Conservation (phyloP, 2,113 vertebrate species). For the Ammodytes marinus region DNA sequence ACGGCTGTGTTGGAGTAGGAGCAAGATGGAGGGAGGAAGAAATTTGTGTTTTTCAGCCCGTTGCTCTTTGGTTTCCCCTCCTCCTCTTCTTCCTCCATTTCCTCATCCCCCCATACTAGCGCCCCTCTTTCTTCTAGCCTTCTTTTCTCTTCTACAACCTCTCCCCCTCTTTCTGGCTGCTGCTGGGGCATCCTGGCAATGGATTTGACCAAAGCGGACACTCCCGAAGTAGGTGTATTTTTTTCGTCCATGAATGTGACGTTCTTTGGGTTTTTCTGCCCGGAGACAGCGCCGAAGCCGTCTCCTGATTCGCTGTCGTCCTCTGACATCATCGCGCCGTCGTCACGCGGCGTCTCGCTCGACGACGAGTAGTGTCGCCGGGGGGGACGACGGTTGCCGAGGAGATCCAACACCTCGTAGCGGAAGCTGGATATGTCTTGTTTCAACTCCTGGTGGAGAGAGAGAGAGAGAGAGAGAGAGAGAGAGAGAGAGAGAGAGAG, state of each 20-base stretch:
- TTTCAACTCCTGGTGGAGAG: constrained; percentile 92
- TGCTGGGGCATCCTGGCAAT: constrained; percentile 85
- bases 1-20: constrained; percentile 73
- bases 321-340: constrained; percentile 76
- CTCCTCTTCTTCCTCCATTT: constrained; percentile 68
- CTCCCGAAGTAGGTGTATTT: constrained; percentile 84
- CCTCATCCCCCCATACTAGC: constrained; percentile 63
- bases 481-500: neutral
- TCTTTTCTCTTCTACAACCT: constrained; percentile 30
- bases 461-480: constrained; percentile 14
- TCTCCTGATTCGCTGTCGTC: constrained; percentile 86
- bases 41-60: constrained; percentile 86
- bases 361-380: constrained; percentile 92
- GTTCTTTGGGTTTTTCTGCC: constrained; percentile 63
- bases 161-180: constrained; percentile 27
- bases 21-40: constrained; percentile 64
- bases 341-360: constrained; percentile 91
- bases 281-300: constrained; percentile 26
- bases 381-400: constrained; percentile 94
- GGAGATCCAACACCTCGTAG: constrained; percentile 95
- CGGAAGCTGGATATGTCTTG: constrained; percentile 99
- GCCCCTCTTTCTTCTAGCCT: constrained; percentile 43
- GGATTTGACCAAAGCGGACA: constrained; percentile 91
- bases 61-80: constrained; percentile 93
- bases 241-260: constrained; percentile 82